Evolutionary conservation across 2,113 vertebrate species (phyloP).

Genomic region (Noturus placidus): DNA sequence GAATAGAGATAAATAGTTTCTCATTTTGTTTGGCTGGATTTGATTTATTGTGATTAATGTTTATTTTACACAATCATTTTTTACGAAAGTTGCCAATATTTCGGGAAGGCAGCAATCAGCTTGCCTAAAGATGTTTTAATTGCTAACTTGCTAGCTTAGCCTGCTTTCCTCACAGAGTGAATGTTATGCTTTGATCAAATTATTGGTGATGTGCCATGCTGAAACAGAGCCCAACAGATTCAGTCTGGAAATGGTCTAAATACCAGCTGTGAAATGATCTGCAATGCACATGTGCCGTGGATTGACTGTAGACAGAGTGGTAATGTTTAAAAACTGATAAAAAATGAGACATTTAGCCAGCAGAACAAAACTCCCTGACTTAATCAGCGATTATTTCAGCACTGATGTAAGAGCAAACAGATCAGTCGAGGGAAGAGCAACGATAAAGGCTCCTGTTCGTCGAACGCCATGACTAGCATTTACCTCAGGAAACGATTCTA

Average conservation of each 20-base stretch:
- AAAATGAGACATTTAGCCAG: not conserved
- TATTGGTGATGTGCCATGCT: conserved; percentile 12
- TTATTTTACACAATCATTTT: not conserved
- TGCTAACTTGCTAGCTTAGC: not conserved
- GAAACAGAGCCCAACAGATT: not conserved
- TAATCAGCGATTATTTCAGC: not conserved
- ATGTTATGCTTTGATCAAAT: conserved; percentile 16
- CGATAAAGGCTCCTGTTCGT: not conserved
- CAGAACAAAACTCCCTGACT: not conserved
- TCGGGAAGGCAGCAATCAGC: not conserved
- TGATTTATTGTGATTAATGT: not conserved
- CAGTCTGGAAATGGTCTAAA: not conserved
- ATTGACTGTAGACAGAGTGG: not conserved
- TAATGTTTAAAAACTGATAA: not conserved
- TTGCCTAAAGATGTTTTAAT: conserved; percentile 11
- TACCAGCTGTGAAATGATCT: conserved; percentile 22
- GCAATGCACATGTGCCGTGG: not conserved
- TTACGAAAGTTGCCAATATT: not conserved
- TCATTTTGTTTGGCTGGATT: not conserved
- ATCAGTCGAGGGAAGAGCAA: not conserved
- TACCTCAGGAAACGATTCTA: not conserved
- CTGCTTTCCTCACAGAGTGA: not conserved
- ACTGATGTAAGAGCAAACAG: not conserved
- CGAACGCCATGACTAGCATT: not conserved
- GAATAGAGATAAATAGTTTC: not conserved